Percentiles rank a stretch among this genome's conserved stretches.
phyloP scores from a whole-genome alignment of 2,113 vertebrate genomes.

The Sula dactylatra region DNA sequence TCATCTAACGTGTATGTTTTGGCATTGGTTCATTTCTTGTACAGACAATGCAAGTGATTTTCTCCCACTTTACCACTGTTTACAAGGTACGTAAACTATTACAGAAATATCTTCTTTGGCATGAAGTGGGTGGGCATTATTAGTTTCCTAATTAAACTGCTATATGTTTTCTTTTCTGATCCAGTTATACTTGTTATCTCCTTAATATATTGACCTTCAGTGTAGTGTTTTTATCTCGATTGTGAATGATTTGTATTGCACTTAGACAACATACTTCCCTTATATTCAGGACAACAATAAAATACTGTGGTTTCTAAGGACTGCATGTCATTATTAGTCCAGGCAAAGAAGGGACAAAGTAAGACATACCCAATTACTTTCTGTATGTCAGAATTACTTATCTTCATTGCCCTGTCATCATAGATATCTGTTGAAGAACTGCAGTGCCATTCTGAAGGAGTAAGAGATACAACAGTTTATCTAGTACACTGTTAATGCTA shows the following conservation, averaged over 20 bases:
- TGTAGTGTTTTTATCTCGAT: neutral
- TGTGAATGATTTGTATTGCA: neutral
- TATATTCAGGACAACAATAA: neutral
- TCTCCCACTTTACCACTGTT: neutral
- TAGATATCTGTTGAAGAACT: neutral
- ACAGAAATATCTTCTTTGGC: neutral
- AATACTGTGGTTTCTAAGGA: neutral
- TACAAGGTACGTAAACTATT: neutral
- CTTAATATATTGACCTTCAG: neutral
- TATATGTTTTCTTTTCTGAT: neutral
- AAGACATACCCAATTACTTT: constrained; percentile 6
- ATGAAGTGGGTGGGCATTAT: neutral
- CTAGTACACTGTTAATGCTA: neutral
- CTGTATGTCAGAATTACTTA: neutral
- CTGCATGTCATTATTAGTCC: neutral
- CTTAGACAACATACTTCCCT: neutral
- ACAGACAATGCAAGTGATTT: neutral
- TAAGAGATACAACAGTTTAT: neutral
- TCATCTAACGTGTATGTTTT: neutral
- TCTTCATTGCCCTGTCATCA: neutral
- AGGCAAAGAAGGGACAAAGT: neutral
- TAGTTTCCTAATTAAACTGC: neutral
- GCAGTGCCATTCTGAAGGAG: neutral
- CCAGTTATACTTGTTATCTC: neutral
- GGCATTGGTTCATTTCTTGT: neutral